A percentile compares a stretch with the other conserved stretches of the same genome.
Evolutionary conservation across 2,113 vertebrate genomes (phyloP).

Genomic region (Atractosteus spatula): DNA sequence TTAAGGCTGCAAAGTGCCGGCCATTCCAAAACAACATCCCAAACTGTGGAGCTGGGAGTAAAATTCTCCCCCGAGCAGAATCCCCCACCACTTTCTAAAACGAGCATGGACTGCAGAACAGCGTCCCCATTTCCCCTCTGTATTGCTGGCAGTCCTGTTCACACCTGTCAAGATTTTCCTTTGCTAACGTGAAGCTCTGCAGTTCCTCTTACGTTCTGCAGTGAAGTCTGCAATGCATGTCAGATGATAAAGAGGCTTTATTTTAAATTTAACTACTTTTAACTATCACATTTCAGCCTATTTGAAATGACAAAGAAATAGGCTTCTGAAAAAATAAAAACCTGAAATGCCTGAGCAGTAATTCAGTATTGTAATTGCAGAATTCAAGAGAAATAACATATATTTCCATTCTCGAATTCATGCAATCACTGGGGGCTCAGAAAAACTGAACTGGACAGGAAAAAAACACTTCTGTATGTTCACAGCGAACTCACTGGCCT

Average conservation of each 20-base stretch:
- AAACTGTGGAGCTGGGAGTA: conserved; percentile 27
- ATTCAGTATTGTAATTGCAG: background rate
- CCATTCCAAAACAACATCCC: background rate
- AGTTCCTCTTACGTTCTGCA: background rate
- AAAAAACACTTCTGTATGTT: too few species aligned
- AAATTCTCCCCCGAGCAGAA: conserved; percentile 16
- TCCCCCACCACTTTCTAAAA: conserved; percentile 14
- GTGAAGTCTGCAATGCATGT: conserved; percentile 3
- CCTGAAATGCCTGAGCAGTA: conserved; percentile 13
- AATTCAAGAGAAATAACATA: too few species aligned
- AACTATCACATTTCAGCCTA: background rate
- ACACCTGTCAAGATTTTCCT: conserved; percentile 25
- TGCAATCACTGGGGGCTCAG: too few species aligned
- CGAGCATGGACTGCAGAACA: conserved; percentile 15
- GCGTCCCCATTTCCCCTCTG: conserved; percentile 28
- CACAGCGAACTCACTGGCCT: too few species aligned
- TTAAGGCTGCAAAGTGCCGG: background rate
- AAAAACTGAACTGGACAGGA: too few species aligned
- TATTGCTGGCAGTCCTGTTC: conserved; percentile 17
- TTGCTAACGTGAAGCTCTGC: background rate
- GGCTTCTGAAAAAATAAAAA: conserved; percentile 2
- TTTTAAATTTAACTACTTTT: background rate
- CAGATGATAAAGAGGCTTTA: background rate
- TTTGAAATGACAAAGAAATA: background rate
- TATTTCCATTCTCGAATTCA: too few species aligned